These are phyloP conservation scores for Notospermus geniculatus DNA, from an alignment of 1,140 invertebrate genomes.

Conservation along the genomic window DNA sequence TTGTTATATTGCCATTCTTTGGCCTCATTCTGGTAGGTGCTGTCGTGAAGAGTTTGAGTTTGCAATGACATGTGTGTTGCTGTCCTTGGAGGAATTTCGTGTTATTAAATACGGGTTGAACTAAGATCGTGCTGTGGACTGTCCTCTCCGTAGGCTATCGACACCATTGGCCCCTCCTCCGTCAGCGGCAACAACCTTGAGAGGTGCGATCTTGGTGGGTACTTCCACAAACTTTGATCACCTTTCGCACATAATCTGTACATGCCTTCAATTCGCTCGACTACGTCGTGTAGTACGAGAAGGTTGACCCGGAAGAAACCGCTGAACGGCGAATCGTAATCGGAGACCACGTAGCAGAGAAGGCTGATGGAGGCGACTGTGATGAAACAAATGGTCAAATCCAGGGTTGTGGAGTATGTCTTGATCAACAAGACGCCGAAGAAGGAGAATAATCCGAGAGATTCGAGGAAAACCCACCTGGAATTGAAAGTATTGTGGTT, in stretches of 20 bases:
- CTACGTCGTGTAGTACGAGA: constrained; percentile 28
- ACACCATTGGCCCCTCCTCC: no score
- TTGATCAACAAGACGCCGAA: constrained; percentile 35
- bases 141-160: no score
- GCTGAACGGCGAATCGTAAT: constrained; percentile 41
- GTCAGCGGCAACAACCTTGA: no score
- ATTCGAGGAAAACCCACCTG: constrained; percentile 42
- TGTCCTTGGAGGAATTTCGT: no score
- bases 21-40: no score
- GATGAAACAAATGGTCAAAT: constrained; percentile 42
- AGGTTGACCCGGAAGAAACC: constrained; percentile 42
- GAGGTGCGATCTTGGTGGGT: no score
- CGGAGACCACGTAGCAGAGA: constrained; percentile 45
- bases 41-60: no score
- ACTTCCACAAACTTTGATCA: no score
- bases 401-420: constrained; percentile 34
- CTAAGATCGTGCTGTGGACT: no score
- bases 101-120: no score
- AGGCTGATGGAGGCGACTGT: constrained; percentile 45
- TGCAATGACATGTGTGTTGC: no score
- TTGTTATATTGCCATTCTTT: no score
- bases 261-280: constrained; percentile 28
- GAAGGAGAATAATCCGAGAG: constrained; percentile 40
- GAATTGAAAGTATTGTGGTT: constrained; percentile 10
- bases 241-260: constrained; percentile 19